Percentiles rank a stretch among this genome's conserved stretches.
Evolutionary conservation across 2,797 vertebrate genomes (phyloP).

Genomic region (Borostomias antarcticus): DNA sequence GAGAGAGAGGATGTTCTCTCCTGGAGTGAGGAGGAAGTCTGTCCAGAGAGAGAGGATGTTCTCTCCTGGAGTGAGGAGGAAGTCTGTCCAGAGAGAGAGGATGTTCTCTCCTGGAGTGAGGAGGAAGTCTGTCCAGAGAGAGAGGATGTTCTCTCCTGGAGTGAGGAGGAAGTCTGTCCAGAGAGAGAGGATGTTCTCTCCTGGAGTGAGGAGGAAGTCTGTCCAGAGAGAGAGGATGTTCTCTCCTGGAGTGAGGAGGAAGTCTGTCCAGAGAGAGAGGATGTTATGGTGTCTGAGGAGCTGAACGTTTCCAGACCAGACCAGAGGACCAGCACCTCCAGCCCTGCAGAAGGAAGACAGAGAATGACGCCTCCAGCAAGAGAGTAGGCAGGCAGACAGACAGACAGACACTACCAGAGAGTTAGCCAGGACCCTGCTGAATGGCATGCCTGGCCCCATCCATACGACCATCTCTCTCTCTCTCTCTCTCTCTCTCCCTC

Average conservation of each 20-base stretch:
- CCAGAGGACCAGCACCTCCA: constrained; percentile 67
- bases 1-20: no score
- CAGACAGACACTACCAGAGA: constrained; percentile 2
- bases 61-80: not conserved
- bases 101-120: no score
- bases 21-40: no score
- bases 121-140: not conserved
- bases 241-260: no score
- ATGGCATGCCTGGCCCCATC: no score
- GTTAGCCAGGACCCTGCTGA: not conserved
- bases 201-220: not conserved
- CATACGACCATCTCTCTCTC: no score
- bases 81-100: no score
- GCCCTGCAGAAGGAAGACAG: constrained; percentile 69
- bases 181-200: not conserved
- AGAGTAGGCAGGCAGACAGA: no score
- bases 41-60: no score
- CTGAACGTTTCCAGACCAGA: constrained; percentile 55
- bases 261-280: constrained; percentile 26
- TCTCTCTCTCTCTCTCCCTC: no score
- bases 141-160: no score
- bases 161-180: constrained; percentile 1
- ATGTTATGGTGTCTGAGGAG: constrained; percentile 42
- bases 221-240: no score
- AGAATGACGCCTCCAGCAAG: constrained; percentile 55